A percentile compares a stretch with the other conserved stretches of the same genome.
Conservation (phyloP, 2,888 invertebrate genomes). For the Lycia hirtaria region DNA sequence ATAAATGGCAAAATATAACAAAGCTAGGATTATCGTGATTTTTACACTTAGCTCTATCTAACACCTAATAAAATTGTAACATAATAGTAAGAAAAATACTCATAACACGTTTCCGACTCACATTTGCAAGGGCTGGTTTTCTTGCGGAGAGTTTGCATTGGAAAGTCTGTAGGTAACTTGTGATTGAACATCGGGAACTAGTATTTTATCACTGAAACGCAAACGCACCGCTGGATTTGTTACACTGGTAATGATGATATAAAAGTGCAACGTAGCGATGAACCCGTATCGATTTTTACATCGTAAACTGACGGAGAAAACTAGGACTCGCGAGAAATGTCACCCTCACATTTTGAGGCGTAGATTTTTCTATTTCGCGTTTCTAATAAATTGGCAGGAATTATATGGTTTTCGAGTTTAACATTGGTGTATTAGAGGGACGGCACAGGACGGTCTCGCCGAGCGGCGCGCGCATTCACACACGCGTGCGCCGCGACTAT, state of each 20-base stretch:
- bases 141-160: slow-evolving; percentile 96
- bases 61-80: slow-evolving; percentile 55
- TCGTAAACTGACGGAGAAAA: slow-evolving; percentile 51
- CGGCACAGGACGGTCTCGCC: slow-evolving; percentile 51
- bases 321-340: slow-evolving; percentile 37
- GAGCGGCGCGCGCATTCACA: slow-evolving; percentile 50
- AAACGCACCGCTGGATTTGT: slow-evolving; percentile 68
- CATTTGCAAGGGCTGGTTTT: slow-evolving; percentile 97
- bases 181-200: slow-evolving; percentile 83
- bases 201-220: slow-evolving; percentile 73
- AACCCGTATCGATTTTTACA: slow-evolving; percentile 73
- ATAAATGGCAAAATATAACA: slow-evolving; percentile 76
- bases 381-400: slow-evolving; percentile 35
- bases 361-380: slow-evolving; percentile 34
- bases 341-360: slow-evolving; percentile 46
- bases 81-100: slow-evolving; percentile 50
- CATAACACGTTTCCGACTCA: slow-evolving; percentile 86
- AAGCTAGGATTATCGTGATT: slow-evolving; percentile 67
- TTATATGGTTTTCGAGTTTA: slow-evolving; percentile 46
- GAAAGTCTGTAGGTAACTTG: slow-evolving; percentile 85
- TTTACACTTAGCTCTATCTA: slow-evolving; percentile 75
- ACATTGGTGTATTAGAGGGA: slow-evolving; percentile 55
- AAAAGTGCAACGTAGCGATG: slow-evolving; percentile 64
- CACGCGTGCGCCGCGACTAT: slow-evolving; percentile 39
- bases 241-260: slow-evolving; percentile 50